These are phyloP conservation scores for Hyperoplus lanceolatus DNA, from an alignment of 2,797 vertebrate species.

Conservation along the genomic window DNA sequence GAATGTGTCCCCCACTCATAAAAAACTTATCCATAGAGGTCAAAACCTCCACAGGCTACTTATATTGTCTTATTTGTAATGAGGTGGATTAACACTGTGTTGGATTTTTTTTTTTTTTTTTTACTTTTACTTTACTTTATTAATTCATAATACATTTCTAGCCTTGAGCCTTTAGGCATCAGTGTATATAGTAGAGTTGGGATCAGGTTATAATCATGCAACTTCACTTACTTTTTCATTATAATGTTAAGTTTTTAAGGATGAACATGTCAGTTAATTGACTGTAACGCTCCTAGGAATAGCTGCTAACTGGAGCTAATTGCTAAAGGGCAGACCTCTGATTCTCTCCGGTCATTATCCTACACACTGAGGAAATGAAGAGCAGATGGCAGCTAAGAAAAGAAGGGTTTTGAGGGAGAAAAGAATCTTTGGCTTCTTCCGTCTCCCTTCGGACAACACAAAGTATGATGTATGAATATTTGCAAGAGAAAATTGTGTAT, in stretches of 20 bases:
- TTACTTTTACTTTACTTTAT: not conserved
- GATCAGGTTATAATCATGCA: not conserved
- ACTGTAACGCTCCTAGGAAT: constrained; percentile 69
- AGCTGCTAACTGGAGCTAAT: constrained; percentile 71
- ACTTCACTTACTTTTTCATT: not conserved
- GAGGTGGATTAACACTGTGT: not conserved
- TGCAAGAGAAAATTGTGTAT: too few species aligned
- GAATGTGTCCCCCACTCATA: not conserved
- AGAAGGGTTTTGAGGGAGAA: not conserved
- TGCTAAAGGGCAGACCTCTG: constrained; percentile 54
- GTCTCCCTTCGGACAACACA: too few species aligned
- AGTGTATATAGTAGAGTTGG: not conserved
- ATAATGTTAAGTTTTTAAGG: not conserved
- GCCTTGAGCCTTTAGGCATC: not conserved
- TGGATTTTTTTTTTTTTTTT: not conserved
- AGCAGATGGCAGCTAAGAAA: constrained; percentile 75
- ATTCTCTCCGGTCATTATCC: constrained; percentile 57
- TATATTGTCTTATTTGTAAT: not conserved
- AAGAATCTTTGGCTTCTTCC: too few species aligned
- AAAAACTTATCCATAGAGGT: not conserved
- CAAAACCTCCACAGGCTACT: not conserved
- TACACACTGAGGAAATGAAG: constrained; percentile 74
- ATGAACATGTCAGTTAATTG: not conserved
- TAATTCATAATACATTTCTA: not conserved
- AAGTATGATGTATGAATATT: too few species aligned